A percentile compares a stretch with the other conserved stretches of the same genome.
Evolutionary conservation across 1,140 invertebrate species (phyloP).

Genomic region (Melipona quadrifasciata): DNA sequence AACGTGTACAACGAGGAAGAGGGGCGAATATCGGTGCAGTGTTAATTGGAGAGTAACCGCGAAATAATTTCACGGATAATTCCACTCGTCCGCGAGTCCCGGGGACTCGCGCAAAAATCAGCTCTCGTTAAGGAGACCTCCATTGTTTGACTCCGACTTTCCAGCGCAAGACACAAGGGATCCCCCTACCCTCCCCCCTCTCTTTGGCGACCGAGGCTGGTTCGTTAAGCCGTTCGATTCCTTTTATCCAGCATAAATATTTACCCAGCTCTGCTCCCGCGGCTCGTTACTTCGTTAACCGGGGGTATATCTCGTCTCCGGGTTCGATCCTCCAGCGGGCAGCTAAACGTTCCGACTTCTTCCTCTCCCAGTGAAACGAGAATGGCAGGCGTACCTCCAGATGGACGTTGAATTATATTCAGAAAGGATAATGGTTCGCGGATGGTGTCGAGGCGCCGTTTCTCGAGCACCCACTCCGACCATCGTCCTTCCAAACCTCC

Average conservation of each 20-base stretch:
- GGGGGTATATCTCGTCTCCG: background rate
- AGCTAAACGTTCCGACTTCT: background rate
- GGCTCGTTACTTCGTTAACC: slow-evolving; percentile 37
- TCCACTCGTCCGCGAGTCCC: background rate
- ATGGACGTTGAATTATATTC: slow-evolving; percentile 38
- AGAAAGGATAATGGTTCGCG: slow-evolving; percentile 26
- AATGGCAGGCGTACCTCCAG: background rate
- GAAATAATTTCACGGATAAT: background rate
- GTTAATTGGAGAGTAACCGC: background rate
- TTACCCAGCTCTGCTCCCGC: background rate
- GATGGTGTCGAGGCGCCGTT: slow-evolving; percentile 48
- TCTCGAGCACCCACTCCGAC: slow-evolving; percentile 23
- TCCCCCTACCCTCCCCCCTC: background rate
- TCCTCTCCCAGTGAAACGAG: background rate
- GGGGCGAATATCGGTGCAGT: background rate
- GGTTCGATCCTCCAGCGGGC: background rate
- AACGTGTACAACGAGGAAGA: too few species aligned
- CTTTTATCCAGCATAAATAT: slow-evolving; percentile 26
- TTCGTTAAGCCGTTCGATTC: slow-evolving; percentile 21
- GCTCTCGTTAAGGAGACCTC: background rate
- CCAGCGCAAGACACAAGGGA: background rate
- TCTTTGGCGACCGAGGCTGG: too few species aligned
- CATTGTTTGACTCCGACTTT: background rate
- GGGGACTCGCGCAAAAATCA: background rate
- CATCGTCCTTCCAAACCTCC: background rate